phyloP scores from a whole-genome alignment of 2,888 invertebrate species.

The Epinotia bilunana region DNA sequence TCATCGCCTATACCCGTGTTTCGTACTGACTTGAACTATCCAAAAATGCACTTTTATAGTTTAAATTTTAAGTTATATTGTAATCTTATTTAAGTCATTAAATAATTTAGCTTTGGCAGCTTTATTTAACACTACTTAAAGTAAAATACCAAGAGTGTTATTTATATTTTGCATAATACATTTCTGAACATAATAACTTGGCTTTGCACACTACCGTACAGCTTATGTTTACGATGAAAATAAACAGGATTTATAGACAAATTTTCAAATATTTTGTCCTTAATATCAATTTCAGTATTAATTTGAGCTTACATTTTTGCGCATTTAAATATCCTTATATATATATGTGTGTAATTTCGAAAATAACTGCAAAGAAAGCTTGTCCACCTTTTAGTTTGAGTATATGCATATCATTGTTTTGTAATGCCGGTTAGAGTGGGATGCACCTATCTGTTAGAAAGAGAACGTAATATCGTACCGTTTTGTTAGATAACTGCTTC shows the following conservation, averaged over 20 bases:
- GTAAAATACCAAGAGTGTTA: too few relatives aligned
- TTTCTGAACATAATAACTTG: not conserved
- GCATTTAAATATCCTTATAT: not conserved
- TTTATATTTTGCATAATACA: too few relatives aligned
- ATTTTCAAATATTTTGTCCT: too few relatives aligned
- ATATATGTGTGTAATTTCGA: not conserved
- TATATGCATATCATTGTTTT: conserved; percentile 71
- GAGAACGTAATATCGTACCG: too few relatives aligned
- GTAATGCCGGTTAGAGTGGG: not conserved
- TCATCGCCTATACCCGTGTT: not conserved
- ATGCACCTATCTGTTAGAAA: not conserved
- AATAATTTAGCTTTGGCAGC: conserved; percentile 9
- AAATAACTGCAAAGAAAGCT: not conserved
- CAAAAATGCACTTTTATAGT: conserved; percentile 43
- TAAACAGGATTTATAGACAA: not conserved
- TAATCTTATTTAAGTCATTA: conserved; percentile 16
- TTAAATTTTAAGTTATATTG: conserved; percentile 21
- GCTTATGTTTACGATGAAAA: not conserved
- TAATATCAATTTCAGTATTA: not conserved
- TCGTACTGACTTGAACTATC: conserved; percentile 29
- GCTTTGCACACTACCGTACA: conserved; percentile 7
- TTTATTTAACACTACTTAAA: not conserved
- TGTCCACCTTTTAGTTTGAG: conserved; percentile 57
- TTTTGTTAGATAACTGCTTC: not conserved
- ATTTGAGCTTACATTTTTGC: not conserved